Conservation (phyloP, 2,888 invertebrate genomes). For the Cryptus armator region DNA sequence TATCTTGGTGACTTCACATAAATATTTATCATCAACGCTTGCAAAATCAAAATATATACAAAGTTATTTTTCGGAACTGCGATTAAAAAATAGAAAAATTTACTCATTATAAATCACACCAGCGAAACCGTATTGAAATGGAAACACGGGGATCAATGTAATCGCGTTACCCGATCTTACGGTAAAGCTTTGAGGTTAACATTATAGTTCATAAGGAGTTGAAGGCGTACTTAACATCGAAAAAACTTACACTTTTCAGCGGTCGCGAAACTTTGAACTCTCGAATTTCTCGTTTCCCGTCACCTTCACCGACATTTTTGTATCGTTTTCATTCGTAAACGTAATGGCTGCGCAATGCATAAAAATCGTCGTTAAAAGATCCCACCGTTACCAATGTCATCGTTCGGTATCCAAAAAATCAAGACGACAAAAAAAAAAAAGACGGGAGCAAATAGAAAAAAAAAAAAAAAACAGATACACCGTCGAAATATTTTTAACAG, state of each 20-base stretch:
- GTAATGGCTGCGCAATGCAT: background rate
- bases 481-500: conserved; percentile 78
- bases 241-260: background rate
- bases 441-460: conserved; percentile 50
- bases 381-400: background rate
- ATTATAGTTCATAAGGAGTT: no score
- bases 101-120: no score
- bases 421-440: conserved; percentile 65
- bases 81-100: no score
- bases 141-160: no score
- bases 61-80: no score
- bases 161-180: no score
- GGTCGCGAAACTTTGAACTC: background rate
- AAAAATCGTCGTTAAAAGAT: background rate
- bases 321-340: background rate
- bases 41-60: no score
- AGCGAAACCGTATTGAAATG: no score
- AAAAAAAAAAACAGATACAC: conserved; percentile 49
- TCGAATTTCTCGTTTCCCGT: background rate
- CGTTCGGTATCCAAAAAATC: background rate
- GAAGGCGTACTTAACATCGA: background rate
- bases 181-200: no score
- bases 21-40: background rate
- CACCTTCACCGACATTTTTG: background rate
- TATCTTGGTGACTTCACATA: background rate